Evolutionary conservation across 1,140 invertebrate genomes (phyloP).

Genomic region (Ptiloglossa arizonensis): DNA sequence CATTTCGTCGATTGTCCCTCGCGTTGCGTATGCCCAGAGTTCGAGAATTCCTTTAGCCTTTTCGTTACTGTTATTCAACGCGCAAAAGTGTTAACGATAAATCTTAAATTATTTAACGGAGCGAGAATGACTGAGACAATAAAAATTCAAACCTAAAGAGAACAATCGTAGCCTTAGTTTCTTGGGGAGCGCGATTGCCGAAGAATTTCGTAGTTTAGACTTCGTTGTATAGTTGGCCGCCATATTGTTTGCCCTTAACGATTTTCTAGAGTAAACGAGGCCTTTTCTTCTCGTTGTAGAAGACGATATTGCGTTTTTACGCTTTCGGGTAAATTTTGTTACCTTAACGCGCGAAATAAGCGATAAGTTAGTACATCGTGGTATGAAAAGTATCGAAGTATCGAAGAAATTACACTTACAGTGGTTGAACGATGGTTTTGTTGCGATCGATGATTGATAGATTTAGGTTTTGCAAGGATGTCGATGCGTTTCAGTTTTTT

Average conservation of each 20-base stretch:
- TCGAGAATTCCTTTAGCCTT: neutral
- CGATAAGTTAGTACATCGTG: neutral
- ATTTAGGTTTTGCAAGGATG: constrained; percentile 21
- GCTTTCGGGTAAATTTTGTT: neutral
- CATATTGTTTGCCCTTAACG: neutral
- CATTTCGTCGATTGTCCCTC: neutral
- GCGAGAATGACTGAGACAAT: neutral
- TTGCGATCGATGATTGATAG: neutral
- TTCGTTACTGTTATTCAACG: constrained; percentile 7
- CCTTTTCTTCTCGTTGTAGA: neutral
- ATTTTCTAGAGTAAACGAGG: neutral
- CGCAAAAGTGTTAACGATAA: neutral
- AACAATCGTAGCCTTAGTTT: constrained; percentile 10
- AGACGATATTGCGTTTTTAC: too few species aligned
- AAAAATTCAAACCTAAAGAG: constrained; percentile 6
- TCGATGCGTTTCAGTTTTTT: constrained; percentile 24
- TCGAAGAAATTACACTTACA: neutral
- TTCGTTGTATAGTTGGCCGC: neutral
- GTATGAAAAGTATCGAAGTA: neutral
- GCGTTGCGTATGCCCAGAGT: neutral
- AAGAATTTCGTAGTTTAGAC: neutral
- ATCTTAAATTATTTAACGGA: neutral
- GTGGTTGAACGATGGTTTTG: neutral
- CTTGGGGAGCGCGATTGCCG: constrained; percentile 2
- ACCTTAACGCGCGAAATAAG: neutral